A percentile compares a stretch with the other conserved stretches of the same genome.
These are phyloP conservation scores for Paradoxurus hermaphroditus DNA, from an alignment of 2,113 vertebrate genomes.

Conservation along the genomic window DNA sequence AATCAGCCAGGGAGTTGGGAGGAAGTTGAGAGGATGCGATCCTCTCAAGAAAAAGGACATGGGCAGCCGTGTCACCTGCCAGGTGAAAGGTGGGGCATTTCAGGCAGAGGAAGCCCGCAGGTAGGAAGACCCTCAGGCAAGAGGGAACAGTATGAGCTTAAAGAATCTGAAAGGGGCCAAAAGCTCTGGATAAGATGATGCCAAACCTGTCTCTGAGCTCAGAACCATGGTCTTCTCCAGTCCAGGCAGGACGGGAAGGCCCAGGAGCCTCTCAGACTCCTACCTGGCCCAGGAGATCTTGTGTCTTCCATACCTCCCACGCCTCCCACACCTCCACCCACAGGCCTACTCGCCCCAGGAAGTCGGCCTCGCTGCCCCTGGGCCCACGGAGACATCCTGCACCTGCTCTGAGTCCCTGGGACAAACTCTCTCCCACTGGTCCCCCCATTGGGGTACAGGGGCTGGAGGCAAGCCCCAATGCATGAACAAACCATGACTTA, in stretches of 20 bases:
- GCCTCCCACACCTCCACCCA: background rate
- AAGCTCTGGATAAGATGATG: background rate
- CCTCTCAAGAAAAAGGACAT: background rate
- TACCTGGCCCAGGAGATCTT: background rate
- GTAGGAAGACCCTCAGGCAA: background rate
- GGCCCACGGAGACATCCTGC: background rate
- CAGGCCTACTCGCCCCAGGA: background rate
- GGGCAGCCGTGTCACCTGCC: no score
- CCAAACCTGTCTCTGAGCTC: background rate
- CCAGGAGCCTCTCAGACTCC: background rate
- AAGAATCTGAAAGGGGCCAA: background rate
- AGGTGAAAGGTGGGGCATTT: accelerated
- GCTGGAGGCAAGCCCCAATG: background rate
- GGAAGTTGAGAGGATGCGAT: background rate
- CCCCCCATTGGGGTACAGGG: background rate
- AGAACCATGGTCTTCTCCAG: background rate
- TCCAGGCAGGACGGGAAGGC: background rate
- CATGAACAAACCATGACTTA: background rate
- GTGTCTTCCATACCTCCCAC: no score
- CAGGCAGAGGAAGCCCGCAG: accelerated
- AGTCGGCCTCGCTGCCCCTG: background rate
- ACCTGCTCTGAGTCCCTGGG: background rate
- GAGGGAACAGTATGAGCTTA: background rate
- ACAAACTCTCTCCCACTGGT: background rate
- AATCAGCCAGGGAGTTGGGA: accelerated